phyloP scores from a whole-genome alignment of 2,113 vertebrate species.

The Acrocephalus arundinaceus region DNA sequence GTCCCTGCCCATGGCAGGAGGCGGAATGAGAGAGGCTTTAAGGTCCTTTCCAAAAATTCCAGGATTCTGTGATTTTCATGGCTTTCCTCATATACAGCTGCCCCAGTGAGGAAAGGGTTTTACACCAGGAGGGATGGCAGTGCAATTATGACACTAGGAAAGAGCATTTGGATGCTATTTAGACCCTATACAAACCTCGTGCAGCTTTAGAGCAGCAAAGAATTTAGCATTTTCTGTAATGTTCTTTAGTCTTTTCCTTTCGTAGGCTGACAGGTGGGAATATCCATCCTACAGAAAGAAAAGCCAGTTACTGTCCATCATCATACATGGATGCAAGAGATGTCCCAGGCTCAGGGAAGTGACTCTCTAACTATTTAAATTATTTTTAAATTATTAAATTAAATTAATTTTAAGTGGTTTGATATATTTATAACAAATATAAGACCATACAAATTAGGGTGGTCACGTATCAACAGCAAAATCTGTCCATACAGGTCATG shows the following conservation, averaged over 20 bases:
- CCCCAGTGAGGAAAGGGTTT: not conserved
- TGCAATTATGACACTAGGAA: not conserved
- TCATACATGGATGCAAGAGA: not conserved
- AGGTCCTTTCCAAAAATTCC: not conserved
- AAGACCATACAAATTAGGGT: not conserved
- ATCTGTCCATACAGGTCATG: rapidly evolving
- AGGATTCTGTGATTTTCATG: not conserved
- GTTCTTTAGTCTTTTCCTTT: conserved; percentile 78
- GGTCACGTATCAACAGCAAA: not conserved
- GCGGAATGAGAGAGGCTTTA: not conserved
- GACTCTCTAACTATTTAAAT: not conserved
- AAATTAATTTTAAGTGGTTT: not conserved
- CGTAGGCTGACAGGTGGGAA: conserved; percentile 69
- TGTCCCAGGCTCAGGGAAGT: not conserved
- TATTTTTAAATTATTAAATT: not conserved
- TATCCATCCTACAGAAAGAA: conserved; percentile 43
- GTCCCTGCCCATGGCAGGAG: not conserved
- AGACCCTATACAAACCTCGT: conserved; percentile 67
- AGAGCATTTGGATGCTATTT: too few species aligned
- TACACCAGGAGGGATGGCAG: not conserved
- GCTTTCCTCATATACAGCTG: not conserved
- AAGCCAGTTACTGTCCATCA: not conserved
- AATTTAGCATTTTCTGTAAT: conserved; percentile 79
- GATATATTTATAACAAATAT: not conserved
- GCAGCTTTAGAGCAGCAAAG: conserved; percentile 75